Evolutionary conservation across 2,113 vertebrate genomes (phyloP).

Genomic region (Bubo bubo): DNA sequence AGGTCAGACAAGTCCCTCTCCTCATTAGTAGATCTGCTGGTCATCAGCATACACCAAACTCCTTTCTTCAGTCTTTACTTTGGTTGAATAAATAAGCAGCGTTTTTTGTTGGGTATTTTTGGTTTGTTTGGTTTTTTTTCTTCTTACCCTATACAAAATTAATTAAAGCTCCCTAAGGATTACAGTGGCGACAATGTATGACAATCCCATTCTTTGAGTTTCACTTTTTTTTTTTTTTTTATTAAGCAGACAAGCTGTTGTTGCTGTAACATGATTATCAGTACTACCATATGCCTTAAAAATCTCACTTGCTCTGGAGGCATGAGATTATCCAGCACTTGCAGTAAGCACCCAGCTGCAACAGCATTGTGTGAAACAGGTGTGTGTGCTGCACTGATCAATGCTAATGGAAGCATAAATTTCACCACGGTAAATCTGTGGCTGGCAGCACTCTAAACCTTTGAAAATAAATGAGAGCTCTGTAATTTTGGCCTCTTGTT

Average conservation of each 20-base stretch:
- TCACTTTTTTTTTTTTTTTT: not conserved
- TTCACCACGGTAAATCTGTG: not conserved
- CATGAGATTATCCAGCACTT: not conserved
- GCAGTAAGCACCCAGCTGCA: not conserved
- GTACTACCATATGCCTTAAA: not conserved
- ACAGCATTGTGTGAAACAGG: not conserved
- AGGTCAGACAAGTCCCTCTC: not conserved
- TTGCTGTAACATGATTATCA: not conserved
- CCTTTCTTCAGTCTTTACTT: not conserved
- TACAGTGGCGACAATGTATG: not conserved
- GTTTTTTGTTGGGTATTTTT: accelerated
- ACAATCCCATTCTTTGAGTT: not conserved
- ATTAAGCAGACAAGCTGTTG: not conserved
- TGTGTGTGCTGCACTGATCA: not conserved
- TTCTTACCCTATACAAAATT: not conserved
- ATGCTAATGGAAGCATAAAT: not conserved
- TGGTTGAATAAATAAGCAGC: not conserved
- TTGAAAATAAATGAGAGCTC: not conserved
- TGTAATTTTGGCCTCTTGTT: not conserved
- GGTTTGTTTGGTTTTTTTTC: not conserved
- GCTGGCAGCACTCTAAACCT: not conserved
- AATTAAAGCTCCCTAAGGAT: not conserved
- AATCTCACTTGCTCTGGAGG: not conserved
- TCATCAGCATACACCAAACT: not conserved
- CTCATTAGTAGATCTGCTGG: not conserved